Conservation (phyloP, 2,113 vertebrate genomes). For the Oryzias curvinotus region DNA sequence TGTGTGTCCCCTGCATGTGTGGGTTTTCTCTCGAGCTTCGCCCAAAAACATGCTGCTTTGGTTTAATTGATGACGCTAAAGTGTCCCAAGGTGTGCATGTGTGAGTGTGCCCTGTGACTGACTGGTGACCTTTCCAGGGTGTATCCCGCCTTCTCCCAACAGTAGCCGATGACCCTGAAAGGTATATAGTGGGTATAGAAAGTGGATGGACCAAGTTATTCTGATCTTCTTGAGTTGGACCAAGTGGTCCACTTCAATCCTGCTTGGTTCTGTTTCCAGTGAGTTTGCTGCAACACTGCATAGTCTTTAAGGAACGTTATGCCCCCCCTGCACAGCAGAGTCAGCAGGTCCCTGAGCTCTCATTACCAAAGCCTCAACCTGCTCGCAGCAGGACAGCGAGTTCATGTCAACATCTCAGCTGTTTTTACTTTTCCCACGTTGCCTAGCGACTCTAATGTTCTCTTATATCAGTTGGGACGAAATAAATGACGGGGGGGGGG, state of each 20-base stretch:
- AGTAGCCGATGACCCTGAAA: too few species aligned
- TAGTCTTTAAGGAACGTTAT: slow-evolving; percentile 23
- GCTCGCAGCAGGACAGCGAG: slow-evolving; percentile 42
- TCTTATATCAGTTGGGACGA: slow-evolving; percentile 30
- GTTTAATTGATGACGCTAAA: too few species aligned
- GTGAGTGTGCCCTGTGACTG: too few species aligned
- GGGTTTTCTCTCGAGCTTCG: too few species aligned
- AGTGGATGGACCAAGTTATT: background rate
- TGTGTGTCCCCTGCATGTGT: too few species aligned
- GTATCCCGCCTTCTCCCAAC: too few species aligned
- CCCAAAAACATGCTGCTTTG: too few species aligned
- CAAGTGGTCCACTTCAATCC: background rate
- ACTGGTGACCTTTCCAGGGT: too few species aligned
- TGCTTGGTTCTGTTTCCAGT: slow-evolving; percentile 1
- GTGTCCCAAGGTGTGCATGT: too few species aligned
- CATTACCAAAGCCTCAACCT: slow-evolving; percentile 52
- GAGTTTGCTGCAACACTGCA: slow-evolving; percentile 2
- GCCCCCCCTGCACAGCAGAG: slow-evolving; percentile 8
- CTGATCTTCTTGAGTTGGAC: background rate
- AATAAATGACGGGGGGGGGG: slow-evolving; percentile 4
- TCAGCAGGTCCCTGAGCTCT: slow-evolving; percentile 54
- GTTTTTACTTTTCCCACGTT: slow-evolving; percentile 31
- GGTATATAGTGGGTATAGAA: too few species aligned
- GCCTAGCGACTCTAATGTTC: slow-evolving; percentile 37
- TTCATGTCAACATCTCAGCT: slow-evolving; percentile 54